Percentiles rank a stretch among this genome's conserved stretches.
phyloP scores from a whole-genome alignment of 2,113 vertebrate species.

The Campylomormyrus tamandua region DNA sequence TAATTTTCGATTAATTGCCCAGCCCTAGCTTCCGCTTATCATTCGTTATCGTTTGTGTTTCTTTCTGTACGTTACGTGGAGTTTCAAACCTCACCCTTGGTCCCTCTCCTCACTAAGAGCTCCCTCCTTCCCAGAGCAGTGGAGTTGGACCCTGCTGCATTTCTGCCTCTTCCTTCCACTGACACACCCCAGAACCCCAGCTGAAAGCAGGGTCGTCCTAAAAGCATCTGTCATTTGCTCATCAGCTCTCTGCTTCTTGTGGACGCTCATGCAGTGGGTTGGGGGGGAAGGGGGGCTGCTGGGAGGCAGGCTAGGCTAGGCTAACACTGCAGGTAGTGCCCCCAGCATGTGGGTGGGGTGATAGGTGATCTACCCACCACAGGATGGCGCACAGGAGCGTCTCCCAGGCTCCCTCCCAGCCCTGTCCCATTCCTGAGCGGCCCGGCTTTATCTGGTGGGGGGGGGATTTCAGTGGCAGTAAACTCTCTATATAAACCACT shows the following conservation, averaged over 20 bases:
- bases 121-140: not conserved
- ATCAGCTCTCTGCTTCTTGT: not conserved
- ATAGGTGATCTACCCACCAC: too few species aligned
- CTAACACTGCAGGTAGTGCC: not conserved
- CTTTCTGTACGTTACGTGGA: not conserved
- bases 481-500: not conserved
- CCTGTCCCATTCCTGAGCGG: not conserved
- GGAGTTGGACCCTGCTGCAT: not conserved
- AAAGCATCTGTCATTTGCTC: conserved; percentile 1
- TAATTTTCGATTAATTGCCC: too few species aligned
- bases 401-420: not conserved
- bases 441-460: not conserved
- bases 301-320: not conserved
- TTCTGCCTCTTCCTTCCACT: not conserved
- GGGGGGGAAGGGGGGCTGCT: not conserved
- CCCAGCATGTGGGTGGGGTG: not conserved
- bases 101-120: not conserved
- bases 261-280: not conserved
- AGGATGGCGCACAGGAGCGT: not conserved
- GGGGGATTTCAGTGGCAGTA: not conserved
- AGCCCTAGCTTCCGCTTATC: not conserved
- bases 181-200: not conserved
- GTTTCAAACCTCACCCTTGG: not conserved
- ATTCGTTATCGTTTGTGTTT: not conserved
- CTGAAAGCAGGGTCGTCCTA: not conserved